Evolutionary conservation across 2,888 invertebrate genomes (phyloP).

Genomic region (Euclidia mi): DNA sequence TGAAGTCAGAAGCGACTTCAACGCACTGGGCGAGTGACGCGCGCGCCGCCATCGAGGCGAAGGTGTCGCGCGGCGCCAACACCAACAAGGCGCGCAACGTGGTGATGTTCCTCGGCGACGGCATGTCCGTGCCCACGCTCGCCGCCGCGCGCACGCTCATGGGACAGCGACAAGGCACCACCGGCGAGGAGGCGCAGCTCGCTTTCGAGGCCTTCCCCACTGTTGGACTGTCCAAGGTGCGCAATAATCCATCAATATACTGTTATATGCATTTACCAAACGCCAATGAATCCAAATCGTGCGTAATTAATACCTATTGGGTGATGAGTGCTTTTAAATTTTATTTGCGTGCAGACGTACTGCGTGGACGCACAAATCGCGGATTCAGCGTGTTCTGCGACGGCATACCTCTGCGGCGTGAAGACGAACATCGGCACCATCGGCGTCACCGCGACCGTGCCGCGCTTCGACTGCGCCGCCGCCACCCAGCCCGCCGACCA

Average conservation of each 20-base stretch:
- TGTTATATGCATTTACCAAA: too few relatives aligned
- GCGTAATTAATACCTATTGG: too few relatives aligned
- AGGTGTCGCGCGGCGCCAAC: slow-evolving; percentile 46
- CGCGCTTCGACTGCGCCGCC: slow-evolving; percentile 89
- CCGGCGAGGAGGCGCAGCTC: slow-evolving; percentile 91
- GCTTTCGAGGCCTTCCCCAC: slow-evolving; percentile 91
- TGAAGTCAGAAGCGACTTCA: slow-evolving; percentile 50
- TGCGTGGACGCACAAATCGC: slow-evolving; percentile 91
- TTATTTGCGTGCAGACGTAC: slow-evolving; percentile 78
- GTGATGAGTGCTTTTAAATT: too few relatives aligned
- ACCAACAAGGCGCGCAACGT: slow-evolving; percentile 84
- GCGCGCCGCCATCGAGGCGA: slow-evolving; percentile 73
- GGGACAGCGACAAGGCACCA: slow-evolving; percentile 88
- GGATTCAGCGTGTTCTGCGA: slow-evolving; percentile 93
- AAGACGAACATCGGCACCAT: slow-evolving; percentile 91
- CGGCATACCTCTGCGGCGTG: slow-evolving; percentile 92
- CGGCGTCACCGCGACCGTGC: slow-evolving; percentile 92
- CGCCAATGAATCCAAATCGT: too few relatives aligned
- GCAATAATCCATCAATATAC: too few relatives aligned
- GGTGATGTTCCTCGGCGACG: slow-evolving; percentile 93
- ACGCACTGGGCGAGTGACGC: slow-evolving; percentile 86
- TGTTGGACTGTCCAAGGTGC: slow-evolving; percentile 91
- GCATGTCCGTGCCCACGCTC: slow-evolving; percentile 93
- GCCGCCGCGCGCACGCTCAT: slow-evolving; percentile 91
- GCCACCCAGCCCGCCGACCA: slow-evolving; percentile 84